Percentiles rank a stretch among this genome's conserved stretches.
Evolutionary conservation across 2,888 invertebrate species (phyloP).

Genomic region (Nipponacmea schrenckii): DNA sequence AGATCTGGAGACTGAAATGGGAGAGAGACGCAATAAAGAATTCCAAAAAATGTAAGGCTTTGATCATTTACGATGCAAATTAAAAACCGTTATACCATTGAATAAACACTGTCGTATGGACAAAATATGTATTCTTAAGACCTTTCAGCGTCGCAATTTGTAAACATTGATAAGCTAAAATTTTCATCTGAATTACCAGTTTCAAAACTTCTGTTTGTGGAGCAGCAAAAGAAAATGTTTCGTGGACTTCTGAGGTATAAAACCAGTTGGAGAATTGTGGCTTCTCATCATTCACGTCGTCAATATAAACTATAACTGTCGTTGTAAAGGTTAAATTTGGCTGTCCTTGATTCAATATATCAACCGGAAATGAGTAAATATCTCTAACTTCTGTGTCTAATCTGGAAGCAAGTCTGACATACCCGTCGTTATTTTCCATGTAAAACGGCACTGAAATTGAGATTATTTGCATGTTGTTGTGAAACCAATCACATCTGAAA

Average conservation of each 20-base stretch:
- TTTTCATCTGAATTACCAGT: no score
- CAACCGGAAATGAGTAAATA: constrained; percentile 12
- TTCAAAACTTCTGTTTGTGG: no score
- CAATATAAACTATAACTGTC: constrained; percentile 9
- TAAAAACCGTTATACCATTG: no score
- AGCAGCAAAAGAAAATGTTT: not conserved
- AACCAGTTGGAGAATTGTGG: constrained; percentile 6
- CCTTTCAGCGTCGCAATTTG: no score
- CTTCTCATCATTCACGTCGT: constrained; percentile 15
- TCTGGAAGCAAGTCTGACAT: not conserved
- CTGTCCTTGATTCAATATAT: constrained; percentile 5
- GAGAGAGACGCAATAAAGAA: no score
- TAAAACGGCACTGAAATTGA: constrained; percentile 13
- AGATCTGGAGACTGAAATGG: constrained; percentile 8
- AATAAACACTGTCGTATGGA: no score
- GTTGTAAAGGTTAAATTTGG: constrained; percentile 9
- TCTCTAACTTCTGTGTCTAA: constrained; percentile 14
- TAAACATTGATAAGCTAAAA: no score
- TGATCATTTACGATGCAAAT: no score
- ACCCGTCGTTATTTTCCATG: not conserved
- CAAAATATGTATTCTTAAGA: no score
- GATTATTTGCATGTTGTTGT: not conserved
- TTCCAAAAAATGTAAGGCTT: no score
- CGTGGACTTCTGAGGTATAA: constrained; percentile 10
- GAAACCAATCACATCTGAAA: no score